phyloP scores from a whole-genome alignment of 1,140 invertebrate genomes.

The Bombus vancouverensis region DNA sequence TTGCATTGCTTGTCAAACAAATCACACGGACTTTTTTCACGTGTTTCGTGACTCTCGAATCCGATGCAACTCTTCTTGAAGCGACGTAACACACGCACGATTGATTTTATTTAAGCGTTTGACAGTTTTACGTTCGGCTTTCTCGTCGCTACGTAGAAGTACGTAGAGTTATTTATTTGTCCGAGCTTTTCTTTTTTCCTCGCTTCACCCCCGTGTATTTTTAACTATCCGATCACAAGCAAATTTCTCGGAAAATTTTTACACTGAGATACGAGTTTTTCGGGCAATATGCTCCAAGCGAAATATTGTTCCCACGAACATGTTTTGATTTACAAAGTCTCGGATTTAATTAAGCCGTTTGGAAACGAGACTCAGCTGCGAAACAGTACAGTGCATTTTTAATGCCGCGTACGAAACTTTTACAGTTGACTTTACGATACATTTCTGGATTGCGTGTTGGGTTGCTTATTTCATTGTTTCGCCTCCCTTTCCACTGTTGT shows the following conservation, averaged over 20 bases:
- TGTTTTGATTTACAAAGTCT: slow-evolving; percentile 24
- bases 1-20: background rate
- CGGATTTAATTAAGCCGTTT: slow-evolving; percentile 46
- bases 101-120: slow-evolving; percentile 43
- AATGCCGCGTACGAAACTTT: slow-evolving; percentile 29
- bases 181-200: background rate
- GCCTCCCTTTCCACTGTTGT: background rate
- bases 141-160: slow-evolving; percentile 8
- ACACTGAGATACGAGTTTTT: too few species aligned
- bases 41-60: background rate
- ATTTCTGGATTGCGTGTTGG: background rate
- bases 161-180: slow-evolving; percentile 31
- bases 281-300: background rate
- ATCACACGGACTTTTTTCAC: background rate
- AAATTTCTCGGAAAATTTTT: background rate
- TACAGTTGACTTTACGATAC: slow-evolving; percentile 32
- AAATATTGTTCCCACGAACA: slow-evolving; percentile 19
- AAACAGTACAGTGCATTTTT: slow-evolving; percentile 18
- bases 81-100: background rate
- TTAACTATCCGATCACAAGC: slow-evolving; percentile 11
- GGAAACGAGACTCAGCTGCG: too few species aligned
- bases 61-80: slow-evolving; percentile 15
- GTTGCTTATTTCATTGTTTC: slow-evolving; percentile 40
- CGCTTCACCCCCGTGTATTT: too few species aligned
- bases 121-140: slow-evolving; percentile 44